Conservation (phyloP, 2,888 invertebrate species). For the Leptodirus hochenwartii region DNA sequence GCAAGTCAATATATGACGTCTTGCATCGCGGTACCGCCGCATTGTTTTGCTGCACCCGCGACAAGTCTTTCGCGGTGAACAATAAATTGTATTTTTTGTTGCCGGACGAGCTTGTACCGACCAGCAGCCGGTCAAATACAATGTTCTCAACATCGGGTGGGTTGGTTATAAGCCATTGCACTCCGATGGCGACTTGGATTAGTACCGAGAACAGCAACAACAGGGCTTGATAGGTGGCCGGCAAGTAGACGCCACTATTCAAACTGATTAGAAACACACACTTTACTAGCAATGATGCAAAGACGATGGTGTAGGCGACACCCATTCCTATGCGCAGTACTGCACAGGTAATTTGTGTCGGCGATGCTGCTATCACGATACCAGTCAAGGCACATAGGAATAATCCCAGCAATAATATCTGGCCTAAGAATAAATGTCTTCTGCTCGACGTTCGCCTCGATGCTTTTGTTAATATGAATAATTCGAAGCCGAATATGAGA, state of each 20-base stretch:
- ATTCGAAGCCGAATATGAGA: conserved; percentile 72
- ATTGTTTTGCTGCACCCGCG: too few species aligned
- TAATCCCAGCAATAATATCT: conserved; percentile 67
- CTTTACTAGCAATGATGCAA: conserved; percentile 82
- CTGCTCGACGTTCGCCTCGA: conserved; percentile 68
- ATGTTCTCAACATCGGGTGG: conserved; percentile 43
- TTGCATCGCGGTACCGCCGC: conserved; percentile 42
- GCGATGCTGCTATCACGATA: conserved; percentile 58
- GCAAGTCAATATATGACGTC: conserved; percentile 49
- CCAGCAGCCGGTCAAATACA: conserved; percentile 22
- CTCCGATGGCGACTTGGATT: conserved; percentile 72
- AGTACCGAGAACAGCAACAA: conserved; percentile 79
- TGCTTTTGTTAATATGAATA: conserved; percentile 73
- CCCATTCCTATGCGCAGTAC: conserved; percentile 69
- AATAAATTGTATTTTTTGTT: conserved; percentile 24
- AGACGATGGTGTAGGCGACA: conserved; percentile 67
- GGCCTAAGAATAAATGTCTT: conserved; percentile 71
- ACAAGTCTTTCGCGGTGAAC: conserved; percentile 25
- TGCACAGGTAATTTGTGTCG: conserved; percentile 63
- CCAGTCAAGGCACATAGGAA: conserved; percentile 67
- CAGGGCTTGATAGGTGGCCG: conserved; percentile 80
- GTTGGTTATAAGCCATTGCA: conserved; percentile 67
- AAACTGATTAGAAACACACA: conserved; percentile 84
- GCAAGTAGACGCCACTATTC: conserved; percentile 79
- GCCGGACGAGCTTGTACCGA: too few species aligned